phyloP scores from a whole-genome alignment of 2,888 invertebrate genomes.

The Lasioglossum vierecki region DNA sequence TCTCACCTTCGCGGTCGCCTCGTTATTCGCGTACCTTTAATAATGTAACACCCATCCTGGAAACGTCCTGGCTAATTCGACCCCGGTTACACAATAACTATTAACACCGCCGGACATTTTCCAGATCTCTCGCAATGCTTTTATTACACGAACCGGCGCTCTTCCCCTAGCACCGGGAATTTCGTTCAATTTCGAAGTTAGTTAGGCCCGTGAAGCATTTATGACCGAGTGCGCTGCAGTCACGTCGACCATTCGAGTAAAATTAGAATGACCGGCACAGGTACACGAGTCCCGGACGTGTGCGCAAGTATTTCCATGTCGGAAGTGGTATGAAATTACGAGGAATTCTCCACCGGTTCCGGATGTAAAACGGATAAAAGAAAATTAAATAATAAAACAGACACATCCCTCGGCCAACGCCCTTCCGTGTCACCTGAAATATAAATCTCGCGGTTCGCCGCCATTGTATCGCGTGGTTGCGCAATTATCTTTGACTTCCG shows the following conservation, averaged over 20 bases:
- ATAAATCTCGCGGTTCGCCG: background rate
- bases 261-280: slow-evolving; percentile 33
- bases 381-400: slow-evolving; percentile 34
- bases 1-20: background rate
- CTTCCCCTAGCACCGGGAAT: background rate
- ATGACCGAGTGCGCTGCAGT: background rate
- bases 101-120: background rate
- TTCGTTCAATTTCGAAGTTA: slow-evolving; percentile 26
- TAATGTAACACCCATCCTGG: background rate
- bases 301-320: slow-evolving; percentile 33
- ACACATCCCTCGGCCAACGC: background rate
- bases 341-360: background rate
- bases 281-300: slow-evolving; percentile 13
- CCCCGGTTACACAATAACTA: background rate
- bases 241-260: slow-evolving; percentile 25
- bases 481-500: background rate
- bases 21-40: background rate
- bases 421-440: background rate
- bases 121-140: background rate
- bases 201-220: slow-evolving; percentile 13
- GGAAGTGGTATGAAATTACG: slow-evolving; percentile 29
- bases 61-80: background rate
- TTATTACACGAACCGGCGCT: background rate
- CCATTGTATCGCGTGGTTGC: background rate
- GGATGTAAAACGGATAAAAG: slow-evolving; percentile 33